Base-by-base conservation (phyloP, 2,113 vertebrate genomes). In the Istiophorus platypterus region DNA sequence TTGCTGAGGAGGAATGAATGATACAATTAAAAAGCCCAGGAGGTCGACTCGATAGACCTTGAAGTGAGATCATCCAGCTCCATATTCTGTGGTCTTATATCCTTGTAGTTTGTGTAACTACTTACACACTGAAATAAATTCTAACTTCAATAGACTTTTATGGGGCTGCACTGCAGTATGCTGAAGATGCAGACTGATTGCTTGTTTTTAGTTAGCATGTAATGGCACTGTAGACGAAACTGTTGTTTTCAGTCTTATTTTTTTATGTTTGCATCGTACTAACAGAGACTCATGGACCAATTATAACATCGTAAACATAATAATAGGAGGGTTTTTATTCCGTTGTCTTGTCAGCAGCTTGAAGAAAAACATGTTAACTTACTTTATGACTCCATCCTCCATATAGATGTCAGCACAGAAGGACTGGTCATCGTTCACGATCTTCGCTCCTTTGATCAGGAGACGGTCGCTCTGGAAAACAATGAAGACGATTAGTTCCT, bases 381-480 rank as follows among this genome's bases (percentile, higher is more conserved):
- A 99, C 98, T 99, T 99, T 95, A 99, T 99, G 92, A 99, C 93
- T 31, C 98, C 98, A 94, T 99, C 98, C 93, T 99, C 98, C 96
- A 99, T 99, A 88, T 99, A 99, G 90, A 99, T 97, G 94, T 99
- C 98, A 67, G 98, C 98, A 56, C 96, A 97, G 91, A 99, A 99
- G 4, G 98, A 99, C 95, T 99, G 98, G 96, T 99, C 98, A 95
- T 99, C 98, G 3, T 99, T 99, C 75, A 99, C 98, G n/a, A 99
- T 99, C 96, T 99, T 99, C 7, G 96, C 98, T 51, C 98, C 98
- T 95, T 99, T 99, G 94, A 99, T 98, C 90, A 99, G 89, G 72
- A 99, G 97, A 76, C 98, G 97, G 81, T 99, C 98, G 0, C 97
- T 99, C 98, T 99, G 95, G 62, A 90, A 64, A 71, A 71, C 20